Evolutionary conservation across 2,797 vertebrate genomes (phyloP).

Genomic region (Macropus fuliginosus): DNA sequence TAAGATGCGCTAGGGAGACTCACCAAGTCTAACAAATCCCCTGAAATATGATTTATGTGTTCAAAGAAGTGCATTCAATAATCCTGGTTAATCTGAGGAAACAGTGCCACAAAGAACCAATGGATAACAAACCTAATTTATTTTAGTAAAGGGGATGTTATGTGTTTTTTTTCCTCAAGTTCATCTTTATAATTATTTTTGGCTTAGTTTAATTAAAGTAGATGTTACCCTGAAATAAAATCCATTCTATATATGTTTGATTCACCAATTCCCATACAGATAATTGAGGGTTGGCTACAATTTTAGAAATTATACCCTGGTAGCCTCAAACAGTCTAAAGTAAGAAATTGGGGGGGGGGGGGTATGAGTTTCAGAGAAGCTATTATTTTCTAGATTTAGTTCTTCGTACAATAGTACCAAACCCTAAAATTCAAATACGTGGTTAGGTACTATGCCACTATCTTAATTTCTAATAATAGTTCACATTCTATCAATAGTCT

Average conservation of each 20-base stretch:
- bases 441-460: not conserved
- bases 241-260: not conserved
- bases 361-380: not conserved
- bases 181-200: not conserved
- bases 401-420: not conserved
- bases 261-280: not conserved
- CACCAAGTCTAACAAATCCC: not conserved
- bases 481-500: not conserved
- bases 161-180: not conserved
- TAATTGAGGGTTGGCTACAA: not conserved
- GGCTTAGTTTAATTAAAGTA: not conserved
- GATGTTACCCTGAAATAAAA: not conserved
- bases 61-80: not conserved
- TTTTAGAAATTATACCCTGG: not conserved
- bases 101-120: not conserved
- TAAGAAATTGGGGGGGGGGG: not conserved
- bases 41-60: not conserved
- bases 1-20: not conserved
- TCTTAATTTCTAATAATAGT: not conserved
- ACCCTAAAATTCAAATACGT: not conserved
- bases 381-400: not conserved
- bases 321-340: not conserved
- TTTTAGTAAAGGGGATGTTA: not conserved
- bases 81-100: not conserved
- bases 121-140: not conserved